Evolutionary conservation across 1,140 invertebrate genomes (phyloP), one percentile per base, ranked within the genome.

Genomic region (Drosophila obscura): DNA sequence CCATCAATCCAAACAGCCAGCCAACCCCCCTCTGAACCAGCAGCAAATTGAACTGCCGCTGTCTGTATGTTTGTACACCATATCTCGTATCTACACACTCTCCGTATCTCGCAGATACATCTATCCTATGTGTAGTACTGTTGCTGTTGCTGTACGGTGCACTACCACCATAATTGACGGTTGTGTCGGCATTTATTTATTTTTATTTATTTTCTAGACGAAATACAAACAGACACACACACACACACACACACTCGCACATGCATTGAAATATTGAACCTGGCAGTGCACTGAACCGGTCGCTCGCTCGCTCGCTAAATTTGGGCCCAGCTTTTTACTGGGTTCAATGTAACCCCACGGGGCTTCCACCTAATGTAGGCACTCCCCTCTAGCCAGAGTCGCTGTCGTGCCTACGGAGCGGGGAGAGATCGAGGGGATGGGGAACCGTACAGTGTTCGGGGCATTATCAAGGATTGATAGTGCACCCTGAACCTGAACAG

Each of bases 101-200:
- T 55, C 5, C 26, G 26, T 28, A 28, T 7, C 35, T 39, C 11
- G 4, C 35, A 39, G 35, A 39, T 39, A 39, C 51, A 77, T 76
- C 57, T 77, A 65, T 77, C 61, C 73, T 78, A 55, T 77, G 76
- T 1, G 19, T 19, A 19, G 22, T 24, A 4, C 22, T 24, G 22
- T 2, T 22, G 22, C 74, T 77, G 77, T 43, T 53, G 24, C n/a
- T 62, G 60, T 73, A 45, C 68, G 78, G 55, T 58, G 52, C 78
- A 72, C 77, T 75, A 62, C 69, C 66, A 58, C 83, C 71, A 88
- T 87, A 87, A 87, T 87, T 87, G 82, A 88, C 82, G 82, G 82
- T 87, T 87, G 82, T 79, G 83, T 75, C 68, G 82, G 83, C 74
- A 76, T 88, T 88, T 82, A 82, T 87, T 85, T 79, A 84, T 73